Evolutionary conservation across 2,888 invertebrate genomes (phyloP).

Genomic region (Lithophane ornitopus): DNA sequence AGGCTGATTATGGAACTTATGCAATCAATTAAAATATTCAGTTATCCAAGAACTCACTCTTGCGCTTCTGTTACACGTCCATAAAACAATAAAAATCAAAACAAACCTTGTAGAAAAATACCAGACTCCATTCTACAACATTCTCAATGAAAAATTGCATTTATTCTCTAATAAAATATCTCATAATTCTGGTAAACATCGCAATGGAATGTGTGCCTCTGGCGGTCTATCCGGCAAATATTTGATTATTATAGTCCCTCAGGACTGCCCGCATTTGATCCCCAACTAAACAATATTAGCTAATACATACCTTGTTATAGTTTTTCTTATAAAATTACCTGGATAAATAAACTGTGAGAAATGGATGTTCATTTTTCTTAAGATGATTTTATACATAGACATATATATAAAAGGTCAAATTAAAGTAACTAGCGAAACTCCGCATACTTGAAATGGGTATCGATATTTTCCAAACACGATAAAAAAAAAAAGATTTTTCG

Average conservation of each 20-base stretch:
- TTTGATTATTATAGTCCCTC: constrained; percentile 69
- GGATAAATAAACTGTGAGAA: constrained; percentile 20
- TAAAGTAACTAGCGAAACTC: too few species aligned
- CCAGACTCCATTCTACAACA: constrained; percentile 18
- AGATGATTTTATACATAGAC: too few species aligned
- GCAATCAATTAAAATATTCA: too few species aligned
- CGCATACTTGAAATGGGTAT: too few species aligned
- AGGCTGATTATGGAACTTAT: too few species aligned
- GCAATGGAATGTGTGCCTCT: constrained; percentile 59
- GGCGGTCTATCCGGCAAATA: constrained; percentile 70
- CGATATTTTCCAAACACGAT: too few species aligned
- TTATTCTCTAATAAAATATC: constrained; percentile 64
- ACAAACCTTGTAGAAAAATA: constrained; percentile 2
- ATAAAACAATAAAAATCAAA: constrained; percentile 1
- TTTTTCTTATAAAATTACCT: constrained; percentile 57
- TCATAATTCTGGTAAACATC: constrained; percentile 56
- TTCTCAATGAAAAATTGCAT: constrained; percentile 64
- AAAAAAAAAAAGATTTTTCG: too few species aligned
- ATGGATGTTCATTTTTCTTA: background rate
- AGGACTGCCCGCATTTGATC: constrained; percentile 60
- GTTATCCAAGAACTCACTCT: too few species aligned
- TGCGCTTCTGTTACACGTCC: background rate
- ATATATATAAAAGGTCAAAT: too few species aligned
- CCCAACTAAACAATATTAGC: constrained; percentile 69
- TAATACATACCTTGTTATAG: constrained; percentile 61